Base-by-base conservation (phyloP, 2,888 invertebrate species). In the Cordilura impudica region DNA sequence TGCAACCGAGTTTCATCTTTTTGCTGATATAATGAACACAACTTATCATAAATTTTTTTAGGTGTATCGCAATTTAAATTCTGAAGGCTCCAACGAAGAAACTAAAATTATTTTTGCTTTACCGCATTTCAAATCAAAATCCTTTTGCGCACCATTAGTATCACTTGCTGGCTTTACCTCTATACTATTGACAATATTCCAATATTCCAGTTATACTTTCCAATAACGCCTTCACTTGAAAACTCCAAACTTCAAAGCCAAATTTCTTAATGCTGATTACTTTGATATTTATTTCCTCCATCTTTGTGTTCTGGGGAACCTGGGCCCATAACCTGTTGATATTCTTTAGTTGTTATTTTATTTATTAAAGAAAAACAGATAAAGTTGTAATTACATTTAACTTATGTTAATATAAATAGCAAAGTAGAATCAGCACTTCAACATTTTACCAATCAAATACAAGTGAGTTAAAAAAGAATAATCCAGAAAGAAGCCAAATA, bases 241-340 rank as follows among this genome's bases (percentile, higher is more conserved):
- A 69, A 23, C 56, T 47, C 56, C 69, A 69, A 10, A 58, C 58
- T 21, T 69, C 69, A 58, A 58, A 69, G 4, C 56, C 69, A n/a
- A n/a, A n/a, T n/a, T n/a, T n/a, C n/a, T n/a, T n/a, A n/a, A n/a
- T n/a, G n/a, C n/a, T n/a, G n/a, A n/a, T n/a, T n/a, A n/a, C n/a
- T n/a, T n/a, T n/a, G n/a, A n/a, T n/a, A n/a, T n/a, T n/a, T n/a
- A n/a, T 31, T 69, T 69, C 56, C 16, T 69, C 58, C 69, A 69
- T 69, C 47, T 47, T 58, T 4, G 4, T 12, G 18, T 10, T 18
- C 16, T 49, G n/a, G 39, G 23, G 18, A 47, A 31, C 6, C 53
- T 53, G 49, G 21, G 54, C 67, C 54, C 67, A 67, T 56, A 56
- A 56, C 67, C 58, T 58, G 39, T n/a, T n/a, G n/a, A n/a, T n/a